phyloP scores from a whole-genome alignment of 2,888 invertebrate species.

The Amorpha juglandis region DNA sequence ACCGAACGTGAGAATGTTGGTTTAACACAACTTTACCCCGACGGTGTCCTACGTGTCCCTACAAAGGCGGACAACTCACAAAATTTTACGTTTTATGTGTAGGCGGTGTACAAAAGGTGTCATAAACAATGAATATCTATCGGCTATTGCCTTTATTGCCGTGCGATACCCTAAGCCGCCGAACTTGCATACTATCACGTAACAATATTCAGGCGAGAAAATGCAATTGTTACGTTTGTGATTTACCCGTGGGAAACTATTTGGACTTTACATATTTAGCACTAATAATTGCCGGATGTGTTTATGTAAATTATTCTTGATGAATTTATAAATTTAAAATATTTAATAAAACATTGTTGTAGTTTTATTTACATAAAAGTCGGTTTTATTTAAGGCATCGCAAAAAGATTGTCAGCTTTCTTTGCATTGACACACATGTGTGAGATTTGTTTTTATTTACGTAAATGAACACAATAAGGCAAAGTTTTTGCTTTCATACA shows the following conservation, averaged over 20 bases:
- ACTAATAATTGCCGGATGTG: conserved; percentile 28
- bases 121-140: conserved; percentile 71
- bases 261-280: conserved; percentile 36
- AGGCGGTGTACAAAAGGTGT: conserved; percentile 73
- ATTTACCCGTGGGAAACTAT: conserved; percentile 70
- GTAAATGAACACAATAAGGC: background rate
- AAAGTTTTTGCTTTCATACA: background rate
- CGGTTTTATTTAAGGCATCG: background rate
- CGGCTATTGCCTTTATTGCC: conserved; percentile 42
- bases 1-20: conserved; percentile 79
- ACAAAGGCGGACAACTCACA: conserved; percentile 66
- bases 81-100: conserved; percentile 65
- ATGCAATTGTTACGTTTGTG: conserved; percentile 70
- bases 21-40: conserved; percentile 68
- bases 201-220: conserved; percentile 70
- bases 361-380: background rate
- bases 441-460: background rate
- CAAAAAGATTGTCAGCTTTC: background rate
- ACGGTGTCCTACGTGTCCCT: conserved; percentile 66
- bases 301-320: conserved; percentile 25
- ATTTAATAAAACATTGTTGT: conserved; percentile 7
- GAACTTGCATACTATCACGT: conserved; percentile 77
- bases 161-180: conserved; percentile 68
- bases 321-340: conserved; percentile 4
- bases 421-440: background rate